Base-by-base conservation (phyloP, 1,140 invertebrate species). In the Lethocerus indicus region DNA sequence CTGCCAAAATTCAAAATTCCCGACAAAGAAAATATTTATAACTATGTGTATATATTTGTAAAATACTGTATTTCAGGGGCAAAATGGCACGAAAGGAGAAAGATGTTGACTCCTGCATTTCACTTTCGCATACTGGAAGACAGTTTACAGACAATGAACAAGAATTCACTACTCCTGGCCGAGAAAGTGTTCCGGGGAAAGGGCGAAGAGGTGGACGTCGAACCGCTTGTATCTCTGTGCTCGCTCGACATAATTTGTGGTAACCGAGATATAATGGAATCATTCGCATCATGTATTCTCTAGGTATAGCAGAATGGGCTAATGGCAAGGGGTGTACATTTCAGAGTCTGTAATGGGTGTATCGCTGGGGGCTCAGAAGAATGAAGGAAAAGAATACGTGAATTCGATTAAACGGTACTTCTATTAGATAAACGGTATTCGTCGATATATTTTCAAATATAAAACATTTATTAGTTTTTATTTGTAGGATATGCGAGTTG, bases 81-180 rank as follows among this genome's bases (percentile, higher is more conserved):
- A 7, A 81, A 81, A 69, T 90, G 86, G 86, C 70, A 70, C 46
- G 60, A 53, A 0, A 65, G 81, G 53, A 63, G 87, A 26, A 86
- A 84, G 64, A 68, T 90, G 42, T 61, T 94, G 6, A 93, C 88
- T 2, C 88, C 89, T 21, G 79, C 87, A 0, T 93, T 94, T 63
- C 89, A 92, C 64, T 89, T 90, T 59, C 76, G 79, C 50, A 87
- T 94, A 39, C 67, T 94, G 32, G 79, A 92, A 56, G 76, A 84
- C 54, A 92, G 91, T 59, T n/a, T n/a, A n/a, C n/a, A n/a, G n/a
- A n/a, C n/a, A n/a, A n/a, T n/a, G n/a, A n/a, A n/a, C n/a, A n/a
- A n/a, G n/a, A n/a, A n/a, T n/a, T n/a, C n/a, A n/a, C n/a, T n/a
- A n/a, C n/a, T n/a, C n/a, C n/a, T n/a, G n/a, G n/a, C n/a, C n/a